phyloP scores from a whole-genome alignment of 2,888 invertebrate species.

The Horisme vitalbata region DNA sequence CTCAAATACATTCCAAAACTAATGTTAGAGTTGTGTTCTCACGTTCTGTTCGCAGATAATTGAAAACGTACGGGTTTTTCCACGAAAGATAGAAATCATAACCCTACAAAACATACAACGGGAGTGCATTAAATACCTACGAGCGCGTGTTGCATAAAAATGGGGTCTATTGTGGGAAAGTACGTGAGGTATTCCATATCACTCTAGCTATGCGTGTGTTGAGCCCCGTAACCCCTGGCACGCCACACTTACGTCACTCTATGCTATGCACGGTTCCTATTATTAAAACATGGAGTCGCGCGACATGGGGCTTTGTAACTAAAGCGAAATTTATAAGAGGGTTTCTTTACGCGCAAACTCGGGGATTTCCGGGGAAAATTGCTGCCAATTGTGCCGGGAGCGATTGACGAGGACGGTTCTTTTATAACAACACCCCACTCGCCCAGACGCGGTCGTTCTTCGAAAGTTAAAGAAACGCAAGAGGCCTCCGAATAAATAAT shows the following conservation, averaged over 20 bases:
- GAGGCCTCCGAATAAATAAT: constrained; percentile 71
- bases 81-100: constrained; percentile 23
- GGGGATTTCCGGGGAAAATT: constrained; percentile 43
- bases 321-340: constrained; percentile 31
- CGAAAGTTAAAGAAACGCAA: constrained; percentile 59
- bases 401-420: constrained; percentile 33
- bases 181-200: constrained; percentile 32
- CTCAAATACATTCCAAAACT: constrained; percentile 18
- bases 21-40: constrained; percentile 16
- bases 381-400: constrained; percentile 46
- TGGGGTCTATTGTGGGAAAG: constrained; percentile 22
- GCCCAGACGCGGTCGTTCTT: constrained; percentile 39
- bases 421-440: constrained; percentile 48
- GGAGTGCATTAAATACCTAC: constrained; percentile 23
- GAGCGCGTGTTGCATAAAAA: constrained; percentile 27
- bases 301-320: constrained; percentile 19
- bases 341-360: constrained; percentile 40
- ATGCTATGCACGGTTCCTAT: constrained; percentile 42
- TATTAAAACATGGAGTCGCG: constrained; percentile 20
- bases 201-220: constrained; percentile 28
- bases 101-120: constrained; percentile 27
- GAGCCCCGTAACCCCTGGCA: constrained; percentile 37
- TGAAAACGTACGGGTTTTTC: constrained; percentile 16
- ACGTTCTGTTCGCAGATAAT: constrained; percentile 11
- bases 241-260: constrained; percentile 51